These are phyloP conservation scores for Motacilla alba DNA, from an alignment of 2,113 vertebrate species.

Conservation along the genomic window DNA sequence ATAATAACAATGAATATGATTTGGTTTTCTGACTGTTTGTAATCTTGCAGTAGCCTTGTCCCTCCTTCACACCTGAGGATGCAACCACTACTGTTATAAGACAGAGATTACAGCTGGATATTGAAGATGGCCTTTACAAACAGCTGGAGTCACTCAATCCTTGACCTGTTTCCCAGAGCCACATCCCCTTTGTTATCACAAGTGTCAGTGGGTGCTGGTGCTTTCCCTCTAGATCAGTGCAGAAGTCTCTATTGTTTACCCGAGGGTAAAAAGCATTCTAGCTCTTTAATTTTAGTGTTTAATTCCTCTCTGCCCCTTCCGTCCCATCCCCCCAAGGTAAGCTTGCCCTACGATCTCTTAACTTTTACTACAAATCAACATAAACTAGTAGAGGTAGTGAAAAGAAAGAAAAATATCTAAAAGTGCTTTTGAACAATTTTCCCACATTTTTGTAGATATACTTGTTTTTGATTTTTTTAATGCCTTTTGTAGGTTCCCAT, in stretches of 20 bases:
- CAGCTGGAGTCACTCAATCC: neutral
- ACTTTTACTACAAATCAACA: neutral
- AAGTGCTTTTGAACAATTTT: neutral
- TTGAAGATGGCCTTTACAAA: neutral
- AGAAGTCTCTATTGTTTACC: neutral
- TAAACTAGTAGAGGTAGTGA: neutral
- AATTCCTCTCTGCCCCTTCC: neutral
- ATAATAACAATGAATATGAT: neutral
- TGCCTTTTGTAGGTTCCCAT: neutral
- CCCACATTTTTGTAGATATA: neutral
- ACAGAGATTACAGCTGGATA: neutral
- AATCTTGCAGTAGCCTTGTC: neutral
- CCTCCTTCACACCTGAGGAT: neutral
- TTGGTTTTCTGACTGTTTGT: neutral
- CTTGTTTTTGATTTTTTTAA: neutral
- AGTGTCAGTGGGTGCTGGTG: neutral
- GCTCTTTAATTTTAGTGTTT: neutral
- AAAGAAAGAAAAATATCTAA: neutral
- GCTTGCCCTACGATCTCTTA: neutral
- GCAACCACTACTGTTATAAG: neutral
- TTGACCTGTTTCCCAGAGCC: neutral
- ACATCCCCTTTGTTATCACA: neutral
- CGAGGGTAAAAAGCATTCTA: neutral
- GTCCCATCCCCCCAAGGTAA: neutral
- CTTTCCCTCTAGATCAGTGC: neutral